Evolutionary conservation across 2,888 invertebrate genomes (phyloP), one percentile per base, ranked within the genome.

Genomic region (Hymenopus coronatus): DNA sequence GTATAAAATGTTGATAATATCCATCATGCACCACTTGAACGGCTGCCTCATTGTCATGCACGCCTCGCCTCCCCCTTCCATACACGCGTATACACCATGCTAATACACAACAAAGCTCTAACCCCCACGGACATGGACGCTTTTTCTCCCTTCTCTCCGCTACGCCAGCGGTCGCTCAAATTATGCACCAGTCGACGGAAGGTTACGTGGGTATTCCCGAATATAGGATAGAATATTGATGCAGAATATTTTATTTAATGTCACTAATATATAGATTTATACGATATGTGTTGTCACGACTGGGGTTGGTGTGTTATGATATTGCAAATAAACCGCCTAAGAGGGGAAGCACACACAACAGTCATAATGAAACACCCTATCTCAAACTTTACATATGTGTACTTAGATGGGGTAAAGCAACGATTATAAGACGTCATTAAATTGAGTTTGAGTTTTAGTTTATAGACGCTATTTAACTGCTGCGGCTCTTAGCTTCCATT

Each of bases 21-120:
- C 82, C 88, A 84, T 88, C 88, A 88, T 85, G 82, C 84, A 70
- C 88, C 88, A 88, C 88, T 88, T 88, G 82, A 87, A n/a, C 87
- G 33, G 82, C 30, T 82, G 82, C 46, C 28, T 82, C 86, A 81
- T 70, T 86, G 70, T 84, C 84, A 84, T 84, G 54, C 54, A 70
- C 54, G 54, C 54, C 54, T 70, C 20, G 20, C 54, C 20, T 70
- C 54, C 54, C 40, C 54, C 20, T 20, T 2, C 54, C 54, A 70
- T 70, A 70, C 54, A 70, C 54, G 54, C 54, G 54, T 70, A 70
- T 70, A 70, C 54, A 70, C 54, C 20, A 70, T 70, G 54, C 54
- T 70, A 70, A 70, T 70, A 25, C 54, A 70, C 54, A 70, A 70
- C 54, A 70, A 70, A 70, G 54, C 54, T 70, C 1, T 70, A 15